Conservation (phyloP, 2,888 invertebrate species). For the Caenorhabditis afra region DNA sequence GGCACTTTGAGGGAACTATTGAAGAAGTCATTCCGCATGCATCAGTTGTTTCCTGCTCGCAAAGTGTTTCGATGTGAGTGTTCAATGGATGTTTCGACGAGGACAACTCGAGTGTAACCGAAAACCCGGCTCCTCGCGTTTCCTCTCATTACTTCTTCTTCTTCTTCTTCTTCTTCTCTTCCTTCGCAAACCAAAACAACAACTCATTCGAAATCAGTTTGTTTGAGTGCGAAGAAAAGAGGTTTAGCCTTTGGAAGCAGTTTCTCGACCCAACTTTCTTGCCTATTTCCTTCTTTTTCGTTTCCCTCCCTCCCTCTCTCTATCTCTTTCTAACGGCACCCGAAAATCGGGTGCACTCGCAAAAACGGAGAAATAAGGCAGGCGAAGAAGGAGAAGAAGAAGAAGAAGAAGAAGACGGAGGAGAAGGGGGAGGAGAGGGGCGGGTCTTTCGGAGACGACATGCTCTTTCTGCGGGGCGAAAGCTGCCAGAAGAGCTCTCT, state of each 20-base stretch:
- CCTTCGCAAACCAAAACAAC: conserved; percentile 15
- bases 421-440: conserved; percentile 38
- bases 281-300: conserved; percentile 12
- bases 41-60: no score
- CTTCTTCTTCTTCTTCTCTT: conserved; percentile 10
- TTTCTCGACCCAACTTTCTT: no score
- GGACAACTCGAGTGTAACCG: conserved; percentile 21
- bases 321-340: conserved; percentile 11
- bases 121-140: conserved; percentile 31
- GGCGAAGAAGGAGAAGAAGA: conserved; percentile 15
- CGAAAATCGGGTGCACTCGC: conserved; percentile 49
- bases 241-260: no score
- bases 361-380: conserved; percentile 22
- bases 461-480: conserved; percentile 40
- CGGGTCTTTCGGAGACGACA: conserved; percentile 34
- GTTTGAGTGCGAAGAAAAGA: no score
- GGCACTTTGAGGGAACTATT: no score
- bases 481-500: conserved; percentile 49
- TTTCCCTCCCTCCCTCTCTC: conserved; percentile 20
- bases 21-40: no score
- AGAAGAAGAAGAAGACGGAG: conserved; percentile 11
- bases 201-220: neutral
- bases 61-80: no score
- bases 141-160: conserved; percentile 12
- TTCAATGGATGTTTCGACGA: no score